These are phyloP conservation scores for Chrysemys picta DNA, from an alignment of 2,113 vertebrate genomes.

Conservation along the genomic window DNA sequence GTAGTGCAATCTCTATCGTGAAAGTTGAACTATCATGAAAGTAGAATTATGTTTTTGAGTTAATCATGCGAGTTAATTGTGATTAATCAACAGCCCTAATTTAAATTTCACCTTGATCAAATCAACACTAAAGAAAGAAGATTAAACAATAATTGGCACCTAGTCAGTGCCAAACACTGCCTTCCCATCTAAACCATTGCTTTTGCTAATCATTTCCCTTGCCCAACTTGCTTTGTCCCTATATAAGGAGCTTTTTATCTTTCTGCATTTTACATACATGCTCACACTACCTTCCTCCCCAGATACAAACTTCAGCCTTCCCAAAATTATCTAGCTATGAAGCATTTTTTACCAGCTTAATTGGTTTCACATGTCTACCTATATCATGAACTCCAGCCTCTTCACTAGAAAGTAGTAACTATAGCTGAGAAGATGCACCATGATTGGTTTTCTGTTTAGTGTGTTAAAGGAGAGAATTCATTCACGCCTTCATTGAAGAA, in stretches of 20 bases:
- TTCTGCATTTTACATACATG: not conserved
- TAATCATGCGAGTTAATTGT: no score
- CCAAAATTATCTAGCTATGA: not conserved
- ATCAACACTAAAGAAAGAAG: not conserved
- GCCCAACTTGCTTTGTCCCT: not conserved
- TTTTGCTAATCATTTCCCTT: not conserved
- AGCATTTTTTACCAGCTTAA: rapidly evolving
- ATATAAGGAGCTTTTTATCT: not conserved
- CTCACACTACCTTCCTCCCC: not conserved
- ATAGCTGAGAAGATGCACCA: rapidly evolving
- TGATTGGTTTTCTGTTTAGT: not conserved
- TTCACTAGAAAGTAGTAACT: not conserved
- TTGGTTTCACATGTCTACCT: not conserved
- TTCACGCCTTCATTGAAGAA: not conserved
- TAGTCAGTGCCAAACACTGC: not conserved
- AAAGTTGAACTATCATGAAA: no score
- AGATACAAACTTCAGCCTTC: not conserved
- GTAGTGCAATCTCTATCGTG: no score
- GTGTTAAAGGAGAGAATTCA: not conserved
- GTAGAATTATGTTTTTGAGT: no score
- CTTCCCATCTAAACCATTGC: not conserved
- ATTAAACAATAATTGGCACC: not conserved
- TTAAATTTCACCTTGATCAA: not conserved
- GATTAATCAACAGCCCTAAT: no score
- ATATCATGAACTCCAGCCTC: not conserved